A percentile compares a stretch with the other conserved stretches of the same genome.
Conservation (phyloP, 64 coral and sea anemone species). For the Montipora capricornis region DNA sequence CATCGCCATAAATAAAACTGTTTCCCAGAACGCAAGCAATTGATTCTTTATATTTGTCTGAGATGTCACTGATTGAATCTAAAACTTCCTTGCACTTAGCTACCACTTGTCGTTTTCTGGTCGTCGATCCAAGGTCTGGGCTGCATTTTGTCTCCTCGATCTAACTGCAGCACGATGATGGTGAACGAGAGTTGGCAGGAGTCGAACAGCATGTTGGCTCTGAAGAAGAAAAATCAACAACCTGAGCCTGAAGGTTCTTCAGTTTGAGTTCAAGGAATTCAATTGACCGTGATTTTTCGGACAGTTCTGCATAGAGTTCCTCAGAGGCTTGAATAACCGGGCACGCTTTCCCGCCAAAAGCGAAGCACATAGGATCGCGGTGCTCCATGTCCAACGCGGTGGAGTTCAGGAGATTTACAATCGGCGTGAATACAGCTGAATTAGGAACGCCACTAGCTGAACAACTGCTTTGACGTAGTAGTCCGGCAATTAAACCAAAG, state of each 20-base stretch:
- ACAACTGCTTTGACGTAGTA: constrained; percentile 17
- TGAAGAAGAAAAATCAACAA: not conserved
- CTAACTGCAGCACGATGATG: not conserved
- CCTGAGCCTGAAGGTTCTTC: not conserved
- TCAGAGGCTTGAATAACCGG: not conserved
- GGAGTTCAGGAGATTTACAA: constrained; percentile 17
- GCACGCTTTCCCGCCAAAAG: constrained; percentile 8
- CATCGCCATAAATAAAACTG: not conserved
- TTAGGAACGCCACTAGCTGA: not conserved
- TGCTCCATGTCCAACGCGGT: not conserved
- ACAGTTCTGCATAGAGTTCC: not conserved
- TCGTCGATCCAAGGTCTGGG: not conserved
- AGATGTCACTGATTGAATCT: not conserved
- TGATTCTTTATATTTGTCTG: not conserved
- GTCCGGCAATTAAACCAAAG: constrained; percentile 26
- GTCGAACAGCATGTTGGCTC: not conserved
- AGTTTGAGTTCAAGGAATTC: constrained; percentile 7
- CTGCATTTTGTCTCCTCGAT: constrained; percentile 7
- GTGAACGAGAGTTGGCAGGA: not conserved
- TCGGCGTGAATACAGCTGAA: constrained; percentile 1
- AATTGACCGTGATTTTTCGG: not conserved
- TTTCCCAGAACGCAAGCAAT: constrained; percentile 5
- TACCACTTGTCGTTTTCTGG: constrained; percentile 9
- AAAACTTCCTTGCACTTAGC: not conserved
- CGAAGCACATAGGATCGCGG: not conserved